These are phyloP conservation scores for Plecturocebus donacophilus DNA, from an alignment of 2,113 vertebrate genomes.

Conservation along the genomic window DNA sequence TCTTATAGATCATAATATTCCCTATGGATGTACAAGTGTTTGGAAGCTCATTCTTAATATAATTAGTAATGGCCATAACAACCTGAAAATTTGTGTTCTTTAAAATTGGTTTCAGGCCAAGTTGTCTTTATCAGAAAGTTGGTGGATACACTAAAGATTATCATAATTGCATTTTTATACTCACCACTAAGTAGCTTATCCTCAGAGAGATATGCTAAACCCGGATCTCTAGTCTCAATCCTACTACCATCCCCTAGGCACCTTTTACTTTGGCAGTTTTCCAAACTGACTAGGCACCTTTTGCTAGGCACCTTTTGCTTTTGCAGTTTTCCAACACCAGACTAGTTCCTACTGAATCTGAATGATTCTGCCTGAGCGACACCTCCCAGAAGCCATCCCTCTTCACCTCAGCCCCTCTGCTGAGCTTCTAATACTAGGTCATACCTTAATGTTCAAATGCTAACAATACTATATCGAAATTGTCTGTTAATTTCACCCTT, in stretches of 20 bases:
- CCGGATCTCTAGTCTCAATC: background rate
- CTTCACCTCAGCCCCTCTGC: background rate
- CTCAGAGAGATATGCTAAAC: background rate
- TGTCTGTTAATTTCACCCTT: background rate
- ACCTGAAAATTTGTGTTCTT: background rate
- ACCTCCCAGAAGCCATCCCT: background rate
- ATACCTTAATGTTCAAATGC: background rate
- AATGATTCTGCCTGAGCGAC: background rate
- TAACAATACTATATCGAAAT: background rate
- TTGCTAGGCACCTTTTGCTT: background rate
- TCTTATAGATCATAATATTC: background rate
- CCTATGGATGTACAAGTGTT: background rate
- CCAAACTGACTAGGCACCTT: too few relatives aligned
- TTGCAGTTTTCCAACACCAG: background rate
- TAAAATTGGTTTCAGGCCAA: constrained; percentile 9
- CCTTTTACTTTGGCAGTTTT: background rate
- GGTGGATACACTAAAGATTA: background rate
- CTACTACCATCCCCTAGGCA: background rate
- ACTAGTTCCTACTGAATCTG: background rate
- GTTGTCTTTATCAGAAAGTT: background rate
- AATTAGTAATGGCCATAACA: background rate
- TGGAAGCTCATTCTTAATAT: constrained; percentile 33
- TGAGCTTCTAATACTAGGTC: background rate
- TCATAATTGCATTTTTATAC: background rate
- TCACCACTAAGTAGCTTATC: background rate